Percentiles rank a stretch among this genome's conserved stretches.
Evolutionary conservation across 1,140 invertebrate genomes (phyloP).

Genomic region (Drosophila micromelanica): DNA sequence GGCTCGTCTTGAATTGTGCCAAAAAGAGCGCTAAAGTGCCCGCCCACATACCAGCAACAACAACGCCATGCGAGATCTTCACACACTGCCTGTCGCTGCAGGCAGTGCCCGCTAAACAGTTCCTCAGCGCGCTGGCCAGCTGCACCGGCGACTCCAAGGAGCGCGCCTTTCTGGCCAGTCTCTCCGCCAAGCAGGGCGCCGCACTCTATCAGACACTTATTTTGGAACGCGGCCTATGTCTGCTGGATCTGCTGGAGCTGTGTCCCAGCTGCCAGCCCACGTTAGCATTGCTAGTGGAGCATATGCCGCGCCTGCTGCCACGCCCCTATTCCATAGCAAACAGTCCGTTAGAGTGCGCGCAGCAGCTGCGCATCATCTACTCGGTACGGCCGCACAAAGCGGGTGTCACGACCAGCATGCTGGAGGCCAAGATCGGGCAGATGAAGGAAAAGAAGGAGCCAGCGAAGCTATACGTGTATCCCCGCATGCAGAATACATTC

Average conservation of each 20-base stretch:
- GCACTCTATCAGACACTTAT: slow-evolving; percentile 64
- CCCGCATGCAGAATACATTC: slow-evolving; percentile 87
- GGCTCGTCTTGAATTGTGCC: slow-evolving; percentile 36
- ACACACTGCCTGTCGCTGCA: slow-evolving; percentile 78
- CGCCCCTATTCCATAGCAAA: slow-evolving; percentile 93
- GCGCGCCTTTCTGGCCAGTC: slow-evolving; percentile 49
- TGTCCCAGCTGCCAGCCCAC: slow-evolving; percentile 88
- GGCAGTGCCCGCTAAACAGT: slow-evolving; percentile 83
- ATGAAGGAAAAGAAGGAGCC: slow-evolving; percentile 32
- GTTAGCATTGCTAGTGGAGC: slow-evolving; percentile 88
- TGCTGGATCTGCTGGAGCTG: slow-evolving; percentile 88
- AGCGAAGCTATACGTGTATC: slow-evolving; percentile 86
- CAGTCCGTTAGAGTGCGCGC: slow-evolving; percentile 85
- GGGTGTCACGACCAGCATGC: slow-evolving; percentile 69
- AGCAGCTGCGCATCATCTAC: slow-evolving; percentile 88
- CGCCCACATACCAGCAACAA: slow-evolving; percentile 73
- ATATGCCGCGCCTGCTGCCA: slow-evolving; percentile 90
- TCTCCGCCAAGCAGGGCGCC: slow-evolving; percentile 71
- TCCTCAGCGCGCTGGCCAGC: slow-evolving; percentile 57
- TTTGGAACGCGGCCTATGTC: slow-evolving; percentile 64
- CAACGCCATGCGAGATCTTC: slow-evolving; percentile 78
- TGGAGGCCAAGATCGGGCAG: slow-evolving; percentile 25
- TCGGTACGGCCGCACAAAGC: slow-evolving; percentile 81
- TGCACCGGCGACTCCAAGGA: slow-evolving; percentile 53
- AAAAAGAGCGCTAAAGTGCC: slow-evolving; percentile 77